Evolutionary conservation across 2,888 invertebrate species (phyloP).

Genomic region (Oscheius sp.): DNA sequence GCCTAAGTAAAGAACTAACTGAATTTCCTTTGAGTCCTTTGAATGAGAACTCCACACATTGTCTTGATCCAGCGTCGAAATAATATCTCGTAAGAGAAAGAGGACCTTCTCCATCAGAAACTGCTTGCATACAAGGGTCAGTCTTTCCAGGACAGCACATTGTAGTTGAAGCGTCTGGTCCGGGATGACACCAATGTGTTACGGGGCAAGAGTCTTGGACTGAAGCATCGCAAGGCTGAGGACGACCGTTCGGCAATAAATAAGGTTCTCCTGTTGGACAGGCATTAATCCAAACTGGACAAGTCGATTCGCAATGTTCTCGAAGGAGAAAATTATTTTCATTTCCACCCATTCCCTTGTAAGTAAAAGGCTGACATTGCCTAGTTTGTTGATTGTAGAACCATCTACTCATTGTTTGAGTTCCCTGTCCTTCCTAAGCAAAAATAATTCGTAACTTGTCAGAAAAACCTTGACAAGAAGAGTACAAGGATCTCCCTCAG

Average conservation of each 20-base stretch:
- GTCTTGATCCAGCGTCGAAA: constrained; percentile 55
- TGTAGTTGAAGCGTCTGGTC: constrained; percentile 51
- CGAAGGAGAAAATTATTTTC: constrained; percentile 66
- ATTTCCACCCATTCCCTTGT: constrained; percentile 63
- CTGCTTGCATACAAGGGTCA: constrained; percentile 55
- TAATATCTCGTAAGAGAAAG: constrained; percentile 50
- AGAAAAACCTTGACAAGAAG: constrained; percentile 48
- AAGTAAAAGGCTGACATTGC: constrained; percentile 62
- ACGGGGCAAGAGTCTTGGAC: constrained; percentile 52
- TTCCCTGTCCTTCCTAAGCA: constrained; percentile 32
- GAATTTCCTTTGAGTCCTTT: constrained; percentile 64
- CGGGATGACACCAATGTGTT: constrained; percentile 63
- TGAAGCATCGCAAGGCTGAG: constrained; percentile 42
- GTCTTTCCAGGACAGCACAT: constrained; percentile 63
- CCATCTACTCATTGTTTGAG: constrained; percentile 47
- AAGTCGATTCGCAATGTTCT: constrained; percentile 63
- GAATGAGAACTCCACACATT: constrained; percentile 62
- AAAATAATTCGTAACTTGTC: background rate
- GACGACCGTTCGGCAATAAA: constrained; percentile 45
- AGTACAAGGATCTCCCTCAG: constrained; percentile 55
- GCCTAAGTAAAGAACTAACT: constrained; percentile 26
- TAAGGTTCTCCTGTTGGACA: constrained; percentile 63
- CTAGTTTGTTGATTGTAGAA: constrained; percentile 53
- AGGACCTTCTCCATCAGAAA: constrained; percentile 58
- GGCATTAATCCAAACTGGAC: constrained; percentile 64